Evolutionary conservation across 2,888 invertebrate genomes (phyloP).

Genomic region (Corbicula japonica): DNA sequence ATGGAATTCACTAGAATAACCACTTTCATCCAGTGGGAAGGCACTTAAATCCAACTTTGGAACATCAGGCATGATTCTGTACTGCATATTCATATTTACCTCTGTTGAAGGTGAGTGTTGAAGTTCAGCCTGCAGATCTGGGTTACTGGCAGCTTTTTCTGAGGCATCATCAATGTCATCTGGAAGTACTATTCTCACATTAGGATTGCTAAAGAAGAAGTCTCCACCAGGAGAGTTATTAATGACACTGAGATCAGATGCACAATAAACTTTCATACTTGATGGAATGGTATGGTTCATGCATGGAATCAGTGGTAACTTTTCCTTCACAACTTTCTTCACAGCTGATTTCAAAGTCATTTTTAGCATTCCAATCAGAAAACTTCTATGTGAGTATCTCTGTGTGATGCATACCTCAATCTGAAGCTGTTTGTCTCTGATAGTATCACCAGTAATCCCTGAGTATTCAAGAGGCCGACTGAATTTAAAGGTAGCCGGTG

Average conservation of each 20-base stretch:
- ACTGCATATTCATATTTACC: slow-evolving; percentile 50
- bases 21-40: slow-evolving; percentile 60
- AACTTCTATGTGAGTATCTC: slow-evolving; percentile 77
- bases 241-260: slow-evolving; percentile 72
- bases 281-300: slow-evolving; percentile 81
- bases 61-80: slow-evolving; percentile 36
- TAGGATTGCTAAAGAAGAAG: slow-evolving; percentile 73
- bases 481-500: slow-evolving; percentile 75
- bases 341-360: slow-evolving; percentile 80
- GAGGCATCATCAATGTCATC: slow-evolving; percentile 57
- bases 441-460: slow-evolving; percentile 72
- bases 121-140: slow-evolving; percentile 63
- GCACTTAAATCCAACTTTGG: slow-evolving; percentile 56
- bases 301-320: slow-evolving; percentile 79
- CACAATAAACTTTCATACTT: slow-evolving; percentile 82
- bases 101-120: slow-evolving; percentile 49
- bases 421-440: slow-evolving; percentile 76
- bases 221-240: slow-evolving; percentile 55
- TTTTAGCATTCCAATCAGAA: slow-evolving; percentile 79
- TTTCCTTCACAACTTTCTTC: slow-evolving; percentile 79
- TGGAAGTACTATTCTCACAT: slow-evolving; percentile 67
- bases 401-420: slow-evolving; percentile 83
- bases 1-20: slow-evolving; percentile 61
- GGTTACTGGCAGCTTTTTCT: slow-evolving; percentile 72
- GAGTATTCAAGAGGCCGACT: slow-evolving; percentile 79